phyloP scores from a whole-genome alignment of 2,888 invertebrate genomes.

The Andrena flavipes region DNA sequence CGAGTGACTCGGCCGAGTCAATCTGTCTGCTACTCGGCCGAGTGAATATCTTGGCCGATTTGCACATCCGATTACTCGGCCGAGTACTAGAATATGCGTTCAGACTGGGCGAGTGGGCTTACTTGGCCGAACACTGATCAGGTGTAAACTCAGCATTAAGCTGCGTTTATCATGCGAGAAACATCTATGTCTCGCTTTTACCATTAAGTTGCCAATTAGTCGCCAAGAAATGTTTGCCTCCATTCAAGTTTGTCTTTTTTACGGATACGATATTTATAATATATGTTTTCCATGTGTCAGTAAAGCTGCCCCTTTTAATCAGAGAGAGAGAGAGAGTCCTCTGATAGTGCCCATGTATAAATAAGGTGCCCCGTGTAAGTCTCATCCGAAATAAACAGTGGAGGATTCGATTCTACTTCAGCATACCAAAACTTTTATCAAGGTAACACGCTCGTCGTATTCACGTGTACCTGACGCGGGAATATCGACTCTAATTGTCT shows the following conservation, averaged over 20 bases:
- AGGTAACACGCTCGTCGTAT: slow-evolving; percentile 1
- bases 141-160: not conserved
- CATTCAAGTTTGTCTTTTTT: not conserved
- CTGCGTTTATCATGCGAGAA: not conserved
- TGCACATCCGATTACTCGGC: too few relatives aligned
- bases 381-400: not conserved
- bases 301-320: slow-evolving; percentile 4
- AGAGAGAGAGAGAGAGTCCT: slow-evolving; percentile 38
- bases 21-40: too few relatives aligned
- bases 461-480: not conserved
- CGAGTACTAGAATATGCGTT: too few relatives aligned
- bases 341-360: slow-evolving; percentile 32
- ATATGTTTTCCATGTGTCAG: not conserved
- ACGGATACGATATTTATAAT: slow-evolving; percentile 26
- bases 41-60: too few relatives aligned
- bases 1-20: too few relatives aligned
- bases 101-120: too few relatives aligned
- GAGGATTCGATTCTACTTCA: slow-evolving; percentile 26
- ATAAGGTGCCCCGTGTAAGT: not conserved
- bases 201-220: slow-evolving; percentile 7
- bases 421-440: not conserved
- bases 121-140: too few relatives aligned
- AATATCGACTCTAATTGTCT: not conserved
- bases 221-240: slow-evolving; percentile 35
- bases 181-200: not conserved